Conservation (phyloP, 2,888 invertebrate species). For the Stomorhina lunata region DNA sequence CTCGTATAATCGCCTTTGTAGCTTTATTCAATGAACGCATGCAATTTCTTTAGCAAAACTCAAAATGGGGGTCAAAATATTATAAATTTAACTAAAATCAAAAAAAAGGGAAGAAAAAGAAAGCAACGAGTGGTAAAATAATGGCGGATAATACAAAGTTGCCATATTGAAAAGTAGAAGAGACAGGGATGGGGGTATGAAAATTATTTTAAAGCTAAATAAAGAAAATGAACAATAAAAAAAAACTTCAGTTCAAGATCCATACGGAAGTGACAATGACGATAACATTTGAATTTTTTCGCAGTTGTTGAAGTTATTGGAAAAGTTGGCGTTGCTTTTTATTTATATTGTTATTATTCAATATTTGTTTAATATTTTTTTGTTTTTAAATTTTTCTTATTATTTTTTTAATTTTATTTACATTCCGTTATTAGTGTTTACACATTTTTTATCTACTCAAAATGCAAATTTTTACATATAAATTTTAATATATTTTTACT, state of each 20-base stretch:
- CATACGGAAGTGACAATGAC: slow-evolving; percentile 59
- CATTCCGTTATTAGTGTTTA: slow-evolving; percentile 17
- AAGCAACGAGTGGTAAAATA: not conserved
- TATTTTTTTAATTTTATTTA: slow-evolving; percentile 25
- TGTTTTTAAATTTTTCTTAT: slow-evolving; percentile 4
- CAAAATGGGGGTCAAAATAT: slow-evolving; percentile 56
- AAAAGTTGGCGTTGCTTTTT: not conserved
- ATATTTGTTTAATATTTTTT: slow-evolving; percentile 18
- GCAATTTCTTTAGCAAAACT: slow-evolving; percentile 33
- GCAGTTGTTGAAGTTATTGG: not conserved
- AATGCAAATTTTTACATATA: slow-evolving; percentile 11
- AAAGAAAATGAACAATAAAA: too few species aligned
- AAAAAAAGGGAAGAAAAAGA: not conserved
- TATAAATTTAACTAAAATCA: not conserved
- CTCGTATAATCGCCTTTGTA: too few species aligned
- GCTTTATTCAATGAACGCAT: slow-evolving; percentile 19
- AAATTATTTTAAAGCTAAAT: not conserved
- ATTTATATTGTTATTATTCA: not conserved
- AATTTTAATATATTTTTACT: not conserved
- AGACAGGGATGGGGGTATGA: not conserved
- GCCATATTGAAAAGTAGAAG: not conserved
- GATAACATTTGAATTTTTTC: slow-evolving; percentile 22
- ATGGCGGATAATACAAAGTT: not conserved
- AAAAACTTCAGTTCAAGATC: slow-evolving; percentile 57
- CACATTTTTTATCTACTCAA: not conserved